A percentile compares a stretch with the other conserved stretches of the same genome.
Conservation (phyloP, 2,888 invertebrate genomes). For the Subacronicta megacephala region DNA sequence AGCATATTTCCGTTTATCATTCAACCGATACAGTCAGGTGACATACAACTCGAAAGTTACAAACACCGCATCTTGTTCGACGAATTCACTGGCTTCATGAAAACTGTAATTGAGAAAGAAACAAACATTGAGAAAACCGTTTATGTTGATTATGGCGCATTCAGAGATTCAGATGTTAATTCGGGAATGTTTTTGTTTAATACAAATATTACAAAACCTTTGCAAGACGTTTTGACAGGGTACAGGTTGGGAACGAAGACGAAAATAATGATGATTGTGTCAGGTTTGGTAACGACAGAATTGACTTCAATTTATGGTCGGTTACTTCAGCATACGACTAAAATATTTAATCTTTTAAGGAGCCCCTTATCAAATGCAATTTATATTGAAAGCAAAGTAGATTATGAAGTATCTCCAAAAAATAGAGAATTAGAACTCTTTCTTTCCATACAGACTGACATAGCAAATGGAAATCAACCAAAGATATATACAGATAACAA, state of each 20-base stretch:
- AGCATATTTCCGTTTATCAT: constrained; percentile 76
- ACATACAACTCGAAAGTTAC: constrained; percentile 95
- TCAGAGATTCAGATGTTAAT: constrained; percentile 95
- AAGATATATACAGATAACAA: constrained; percentile 96
- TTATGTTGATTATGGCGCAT: constrained; percentile 94
- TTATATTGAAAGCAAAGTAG: constrained; percentile 94
- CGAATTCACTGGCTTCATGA: constrained; percentile 94
- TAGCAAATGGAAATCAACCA: constrained; percentile 94
- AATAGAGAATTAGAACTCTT: constrained; percentile 97
- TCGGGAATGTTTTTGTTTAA: constrained; percentile 99
- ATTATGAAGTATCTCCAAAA: constrained; percentile 95
- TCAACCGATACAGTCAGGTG: constrained; percentile 93
- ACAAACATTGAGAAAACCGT: constrained; percentile 72
- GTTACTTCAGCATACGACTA: constrained; percentile 93
- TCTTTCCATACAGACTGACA: constrained; percentile 95
- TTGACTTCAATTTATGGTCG: constrained; percentile 94
- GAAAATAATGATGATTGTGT: constrained; percentile 93
- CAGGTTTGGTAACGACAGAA: constrained; percentile 95
- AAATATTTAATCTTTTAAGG: constrained; percentile 93
- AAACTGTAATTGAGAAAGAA: constrained; percentile 92
- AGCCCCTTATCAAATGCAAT: constrained; percentile 92
- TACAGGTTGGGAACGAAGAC: constrained; percentile 90
- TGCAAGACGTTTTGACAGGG: constrained; percentile 93
- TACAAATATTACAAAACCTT: constrained; percentile 94
- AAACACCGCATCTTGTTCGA: constrained; percentile 94